Base-by-base conservation (phyloP, 2,113 vertebrate genomes). In the Irena cyanogastra region DNA sequence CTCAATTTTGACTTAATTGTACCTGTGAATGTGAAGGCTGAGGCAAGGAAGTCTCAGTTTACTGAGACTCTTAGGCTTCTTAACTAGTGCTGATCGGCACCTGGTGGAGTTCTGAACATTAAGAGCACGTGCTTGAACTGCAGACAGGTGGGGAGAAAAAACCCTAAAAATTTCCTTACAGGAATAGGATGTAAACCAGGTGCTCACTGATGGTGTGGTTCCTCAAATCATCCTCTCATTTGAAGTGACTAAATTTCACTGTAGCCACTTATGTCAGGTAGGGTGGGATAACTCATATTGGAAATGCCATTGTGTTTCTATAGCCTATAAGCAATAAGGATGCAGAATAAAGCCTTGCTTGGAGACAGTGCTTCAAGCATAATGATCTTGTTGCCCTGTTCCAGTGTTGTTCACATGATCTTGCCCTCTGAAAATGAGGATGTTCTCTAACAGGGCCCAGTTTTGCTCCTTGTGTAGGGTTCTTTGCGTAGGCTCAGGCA, bases 221-320 rank as follows among this genome's bases (percentile, higher is more conserved):
- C 30, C 95, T 42, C 39, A 72, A 59, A 66, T 77, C 1, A 3
- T 49, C 24, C 4, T 2, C 33, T 49, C 14, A 3, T 37, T 87
- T 61, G 35, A 77, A 83, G 52, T 66, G 1, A 13, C 33, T 64
- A 3, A 23, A 41, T 89, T 86, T 95, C 41, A 63, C 8, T 4
- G 1, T 50, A 14, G 22, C 28, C 10, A 2, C 26, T 69, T 65
- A 7, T 0, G 6, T 18, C n/a, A 49, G 13, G 20, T 39, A 8
- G 30, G 13, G 13, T 31, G 26, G 13, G 22, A 33, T 77, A 49
- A 30, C 26, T 83, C 6, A 0, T 11, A 4, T 33, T 50, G 53
- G 31, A 27, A 49, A 41, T 14, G 19, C 19, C 3, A 5, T 30
- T 33, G 4, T 6, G 6, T n/a, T 68, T 59, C 15, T 49, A 4